Conservation (phyloP, 2,113 vertebrate genomes). For the Sylvietta virens region DNA sequence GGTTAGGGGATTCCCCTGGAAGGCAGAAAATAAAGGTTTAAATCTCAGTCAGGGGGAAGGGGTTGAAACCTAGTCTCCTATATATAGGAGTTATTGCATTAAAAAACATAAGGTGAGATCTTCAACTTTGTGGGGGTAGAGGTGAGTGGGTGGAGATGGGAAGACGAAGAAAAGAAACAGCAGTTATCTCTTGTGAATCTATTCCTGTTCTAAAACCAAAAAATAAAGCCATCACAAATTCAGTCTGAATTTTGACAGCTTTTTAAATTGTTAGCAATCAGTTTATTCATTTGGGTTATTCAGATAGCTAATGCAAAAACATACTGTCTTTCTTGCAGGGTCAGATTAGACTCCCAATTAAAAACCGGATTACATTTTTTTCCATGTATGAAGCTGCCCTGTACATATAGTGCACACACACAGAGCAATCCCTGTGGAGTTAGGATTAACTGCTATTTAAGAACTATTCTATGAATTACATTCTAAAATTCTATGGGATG, state of each 20-base stretch:
- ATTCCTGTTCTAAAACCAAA: not conserved
- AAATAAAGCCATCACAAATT: not conserved
- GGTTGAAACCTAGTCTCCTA: not conserved
- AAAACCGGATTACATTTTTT: not conserved
- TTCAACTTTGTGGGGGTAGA: not conserved
- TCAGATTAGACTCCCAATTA: not conserved
- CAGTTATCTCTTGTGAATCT: not conserved
- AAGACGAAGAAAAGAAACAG: not conserved
- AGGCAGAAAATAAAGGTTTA: not conserved
- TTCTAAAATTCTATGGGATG: not conserved
- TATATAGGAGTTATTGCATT: not conserved
- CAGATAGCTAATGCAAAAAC: not conserved
- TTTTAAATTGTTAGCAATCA: not conserved
- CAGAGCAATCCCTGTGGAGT: not conserved
- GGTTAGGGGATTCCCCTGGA: not conserved
- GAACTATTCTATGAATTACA: not conserved
- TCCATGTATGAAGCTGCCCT: not conserved
- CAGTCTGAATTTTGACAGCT: not conserved
- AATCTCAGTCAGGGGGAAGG: not conserved
- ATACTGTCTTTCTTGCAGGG: too few species aligned
- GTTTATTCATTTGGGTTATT: not conserved
- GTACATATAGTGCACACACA: not conserved
- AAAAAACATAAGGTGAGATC: not conserved
- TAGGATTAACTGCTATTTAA: not conserved
- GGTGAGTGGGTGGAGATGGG: not conserved